Conservation (phyloP, 2,797 vertebrate genomes). For the Halcyon smyrnensis region DNA sequence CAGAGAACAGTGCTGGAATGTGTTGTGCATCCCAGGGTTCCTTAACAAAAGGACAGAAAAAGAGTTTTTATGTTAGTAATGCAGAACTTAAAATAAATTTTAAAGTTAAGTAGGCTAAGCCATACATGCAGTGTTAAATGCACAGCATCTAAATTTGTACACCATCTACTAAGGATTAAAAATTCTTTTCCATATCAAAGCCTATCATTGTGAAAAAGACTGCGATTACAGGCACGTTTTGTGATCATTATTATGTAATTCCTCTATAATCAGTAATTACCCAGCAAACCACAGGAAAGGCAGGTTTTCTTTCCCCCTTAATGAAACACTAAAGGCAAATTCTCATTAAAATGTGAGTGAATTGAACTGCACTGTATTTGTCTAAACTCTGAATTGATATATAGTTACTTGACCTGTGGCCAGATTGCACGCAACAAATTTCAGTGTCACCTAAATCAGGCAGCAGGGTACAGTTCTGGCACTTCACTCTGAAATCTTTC, state of each 20-base stretch:
- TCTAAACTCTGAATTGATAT: background rate
- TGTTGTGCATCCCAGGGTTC: constrained; percentile 96
- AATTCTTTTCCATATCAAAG: background rate
- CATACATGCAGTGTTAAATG: background rate
- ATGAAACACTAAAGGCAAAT: background rate
- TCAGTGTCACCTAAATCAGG: background rate
- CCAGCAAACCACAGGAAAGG: background rate
- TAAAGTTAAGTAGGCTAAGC: background rate
- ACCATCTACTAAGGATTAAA: background rate
- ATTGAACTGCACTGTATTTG: background rate
- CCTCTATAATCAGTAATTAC: constrained; percentile 17
- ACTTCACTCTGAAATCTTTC: background rate
- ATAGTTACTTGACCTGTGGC: background rate
- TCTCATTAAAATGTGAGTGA: background rate
- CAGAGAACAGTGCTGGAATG: constrained; percentile 93
- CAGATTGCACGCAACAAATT: background rate
- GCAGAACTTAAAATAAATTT: background rate
- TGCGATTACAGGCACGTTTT: background rate
- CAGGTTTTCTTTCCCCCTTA: background rate
- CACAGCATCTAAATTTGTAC: background rate
- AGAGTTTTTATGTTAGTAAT: background rate
- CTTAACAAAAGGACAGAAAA: constrained; percentile 76
- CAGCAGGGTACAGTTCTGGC: background rate
- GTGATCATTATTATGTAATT: background rate
- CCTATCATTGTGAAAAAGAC: background rate